A percentile compares a stretch with the other conserved stretches of the same genome.
Conservation (phyloP, 2,797 vertebrate species). For the Tamandua tetradactyla region DNA sequence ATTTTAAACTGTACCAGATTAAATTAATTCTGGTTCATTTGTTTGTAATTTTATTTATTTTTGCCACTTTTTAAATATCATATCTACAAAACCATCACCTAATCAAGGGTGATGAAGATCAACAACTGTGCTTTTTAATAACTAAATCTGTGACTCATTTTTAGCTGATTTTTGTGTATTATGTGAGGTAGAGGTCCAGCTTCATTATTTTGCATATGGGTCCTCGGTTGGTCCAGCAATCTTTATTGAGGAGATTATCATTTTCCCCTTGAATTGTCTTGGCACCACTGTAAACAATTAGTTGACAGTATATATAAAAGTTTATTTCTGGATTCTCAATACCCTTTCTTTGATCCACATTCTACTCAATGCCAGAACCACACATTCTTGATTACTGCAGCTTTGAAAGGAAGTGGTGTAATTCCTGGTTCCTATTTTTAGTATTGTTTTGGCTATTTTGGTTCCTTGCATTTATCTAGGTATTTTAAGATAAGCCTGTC, state of each 20-base stretch:
- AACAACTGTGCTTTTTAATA: neutral
- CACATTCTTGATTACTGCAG: neutral
- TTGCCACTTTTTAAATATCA: no score
- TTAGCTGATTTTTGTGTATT: neutral
- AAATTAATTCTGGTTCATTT: neutral
- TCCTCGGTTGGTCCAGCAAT: neutral
- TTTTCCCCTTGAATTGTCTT: neutral
- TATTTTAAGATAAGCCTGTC: neutral
- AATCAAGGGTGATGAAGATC: neutral
- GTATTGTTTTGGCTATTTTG: neutral
- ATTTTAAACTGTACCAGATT: no score
- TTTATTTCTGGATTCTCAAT: neutral
- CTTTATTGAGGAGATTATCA: neutral
- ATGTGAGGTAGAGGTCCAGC: neutral
- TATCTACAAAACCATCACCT: neutral
- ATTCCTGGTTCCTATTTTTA: neutral
- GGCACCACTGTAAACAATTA: neutral
- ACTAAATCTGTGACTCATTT: neutral
- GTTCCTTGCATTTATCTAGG: neutral
- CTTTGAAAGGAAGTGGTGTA: neutral
- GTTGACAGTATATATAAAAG: neutral
- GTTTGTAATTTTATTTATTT: neutral
- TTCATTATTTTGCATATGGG: neutral
- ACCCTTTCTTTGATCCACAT: neutral
- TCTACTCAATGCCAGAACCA: neutral